A percentile compares a stretch with the other conserved stretches of the same genome.
These are phyloP conservation scores for Tuberolachnus salignus DNA, from an alignment of 2,888 invertebrate genomes.

Conservation along the genomic window DNA sequence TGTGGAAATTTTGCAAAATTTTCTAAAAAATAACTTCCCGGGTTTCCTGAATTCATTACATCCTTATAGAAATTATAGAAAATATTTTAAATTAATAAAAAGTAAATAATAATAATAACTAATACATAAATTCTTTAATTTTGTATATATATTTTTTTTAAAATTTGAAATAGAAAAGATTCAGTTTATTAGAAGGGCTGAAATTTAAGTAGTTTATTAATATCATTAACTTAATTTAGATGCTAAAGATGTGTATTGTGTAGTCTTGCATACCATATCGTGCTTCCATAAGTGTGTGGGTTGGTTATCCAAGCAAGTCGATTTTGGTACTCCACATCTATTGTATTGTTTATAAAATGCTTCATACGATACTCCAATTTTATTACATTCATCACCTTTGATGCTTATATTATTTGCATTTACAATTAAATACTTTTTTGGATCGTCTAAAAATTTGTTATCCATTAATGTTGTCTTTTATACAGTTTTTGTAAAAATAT, in stretches of 20 bases:
- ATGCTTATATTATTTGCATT: constrained; percentile 61
- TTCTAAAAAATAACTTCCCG: constrained; percentile 65
- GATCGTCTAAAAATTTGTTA: constrained; percentile 32
- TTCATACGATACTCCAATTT: constrained; percentile 66
- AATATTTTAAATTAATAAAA: not conserved
- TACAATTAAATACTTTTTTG: constrained; percentile 39
- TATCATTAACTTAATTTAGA: no score
- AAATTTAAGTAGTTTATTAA: no score
- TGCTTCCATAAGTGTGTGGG: constrained; percentile 65
- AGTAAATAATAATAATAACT: not conserved
- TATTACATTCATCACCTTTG: constrained; percentile 65
- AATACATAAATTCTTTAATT: no score
- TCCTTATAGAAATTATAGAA: constrained; percentile 60
- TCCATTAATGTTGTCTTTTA: not conserved
- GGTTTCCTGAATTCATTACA: constrained; percentile 62
- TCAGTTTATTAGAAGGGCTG: no score
- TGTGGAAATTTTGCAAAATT: constrained; percentile 64
- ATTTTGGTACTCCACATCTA: constrained; percentile 63
- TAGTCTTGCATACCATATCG: constrained; percentile 61
- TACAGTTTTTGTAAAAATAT: not conserved
- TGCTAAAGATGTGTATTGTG: constrained; percentile 1
- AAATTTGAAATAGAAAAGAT: no score
- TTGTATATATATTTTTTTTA: no score
- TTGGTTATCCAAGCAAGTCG: constrained; percentile 66
- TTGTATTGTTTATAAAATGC: constrained; percentile 66